Evolutionary conservation across 2,113 vertebrate species (phyloP).

Genomic region (Chloebia gouldiae): DNA sequence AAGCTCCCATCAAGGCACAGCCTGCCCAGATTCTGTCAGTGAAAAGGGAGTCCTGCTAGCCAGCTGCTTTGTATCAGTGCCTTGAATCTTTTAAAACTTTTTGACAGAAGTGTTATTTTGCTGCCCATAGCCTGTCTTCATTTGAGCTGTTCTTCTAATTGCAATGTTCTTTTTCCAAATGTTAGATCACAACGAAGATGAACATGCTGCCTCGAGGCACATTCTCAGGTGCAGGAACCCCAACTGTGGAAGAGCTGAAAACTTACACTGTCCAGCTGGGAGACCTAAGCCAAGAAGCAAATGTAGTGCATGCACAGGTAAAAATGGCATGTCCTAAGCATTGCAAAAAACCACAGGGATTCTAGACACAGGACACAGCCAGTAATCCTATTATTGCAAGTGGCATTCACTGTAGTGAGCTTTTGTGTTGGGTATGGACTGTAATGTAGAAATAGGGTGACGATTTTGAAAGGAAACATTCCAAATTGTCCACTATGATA

Average conservation of each 20-base stretch:
- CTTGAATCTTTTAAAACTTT: not conserved
- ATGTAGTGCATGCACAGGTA: slow-evolving; percentile 71
- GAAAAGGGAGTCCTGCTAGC: not conserved
- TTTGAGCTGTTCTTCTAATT: not conserved
- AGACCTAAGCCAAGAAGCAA: slow-evolving; percentile 75
- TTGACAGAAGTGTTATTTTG: not conserved
- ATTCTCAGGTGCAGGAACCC: slow-evolving; percentile 58
- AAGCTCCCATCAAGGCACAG: not conserved
- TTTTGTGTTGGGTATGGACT: not conserved
- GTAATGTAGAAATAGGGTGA: not conserved
- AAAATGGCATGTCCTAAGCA: not conserved
- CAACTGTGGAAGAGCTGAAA: slow-evolving; percentile 79
- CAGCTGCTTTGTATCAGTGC: not conserved
- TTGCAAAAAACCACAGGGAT: not conserved
- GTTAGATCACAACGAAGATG: slow-evolving; percentile 58
- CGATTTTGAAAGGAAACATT: not conserved
- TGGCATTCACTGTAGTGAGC: not conserved
- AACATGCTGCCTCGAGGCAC: slow-evolving; percentile 73
- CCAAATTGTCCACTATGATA: not conserved
- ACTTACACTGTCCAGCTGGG: slow-evolving; percentile 73
- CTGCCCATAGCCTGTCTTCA: not conserved
- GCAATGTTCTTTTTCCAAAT: slow-evolving; percentile 12
- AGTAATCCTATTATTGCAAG: not conserved
- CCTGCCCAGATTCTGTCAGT: not conserved
- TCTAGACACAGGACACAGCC: not conserved